These are phyloP conservation scores for Marronus borbonicus DNA, from an alignment of 2,888 invertebrate species.

Conservation along the genomic window DNA sequence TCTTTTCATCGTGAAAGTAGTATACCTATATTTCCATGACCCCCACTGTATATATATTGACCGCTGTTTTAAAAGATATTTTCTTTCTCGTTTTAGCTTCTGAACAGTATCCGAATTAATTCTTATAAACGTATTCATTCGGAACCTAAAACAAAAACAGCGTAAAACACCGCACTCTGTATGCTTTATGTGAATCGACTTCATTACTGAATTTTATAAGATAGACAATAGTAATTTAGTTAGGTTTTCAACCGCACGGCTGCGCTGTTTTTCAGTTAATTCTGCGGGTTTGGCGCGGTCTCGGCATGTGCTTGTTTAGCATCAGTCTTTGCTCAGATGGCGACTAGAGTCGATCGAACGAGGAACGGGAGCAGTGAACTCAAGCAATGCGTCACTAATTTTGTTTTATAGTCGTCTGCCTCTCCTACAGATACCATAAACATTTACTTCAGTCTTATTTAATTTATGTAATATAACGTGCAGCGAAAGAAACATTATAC, in stretches of 20 bases:
- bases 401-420: constrained; percentile 44
- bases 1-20: too few species aligned
- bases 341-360: constrained; percentile 55
- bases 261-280: constrained; percentile 53
- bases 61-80: neutral
- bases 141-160: neutral
- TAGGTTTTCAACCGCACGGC: constrained; percentile 56
- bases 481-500: neutral
- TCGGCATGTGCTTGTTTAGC: constrained; percentile 56
- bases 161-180: constrained; percentile 18
- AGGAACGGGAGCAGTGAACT: constrained; percentile 55
- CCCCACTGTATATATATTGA: neutral
- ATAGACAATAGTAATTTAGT: constrained; percentile 58
- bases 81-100: neutral
- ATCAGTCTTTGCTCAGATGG: constrained; percentile 57
- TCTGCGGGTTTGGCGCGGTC: constrained; percentile 56
- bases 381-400: constrained; percentile 56
- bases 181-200: constrained; percentile 43
- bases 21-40: neutral
- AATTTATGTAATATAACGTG: constrained; percentile 33
- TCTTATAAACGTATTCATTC: neutral
- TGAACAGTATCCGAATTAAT: constrained; percentile 26
- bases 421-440: constrained; percentile 10
- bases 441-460: neutral
- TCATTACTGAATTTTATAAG: constrained; percentile 46